Conservation (phyloP, 2,888 invertebrate genomes). For the Aelia acuminata region DNA sequence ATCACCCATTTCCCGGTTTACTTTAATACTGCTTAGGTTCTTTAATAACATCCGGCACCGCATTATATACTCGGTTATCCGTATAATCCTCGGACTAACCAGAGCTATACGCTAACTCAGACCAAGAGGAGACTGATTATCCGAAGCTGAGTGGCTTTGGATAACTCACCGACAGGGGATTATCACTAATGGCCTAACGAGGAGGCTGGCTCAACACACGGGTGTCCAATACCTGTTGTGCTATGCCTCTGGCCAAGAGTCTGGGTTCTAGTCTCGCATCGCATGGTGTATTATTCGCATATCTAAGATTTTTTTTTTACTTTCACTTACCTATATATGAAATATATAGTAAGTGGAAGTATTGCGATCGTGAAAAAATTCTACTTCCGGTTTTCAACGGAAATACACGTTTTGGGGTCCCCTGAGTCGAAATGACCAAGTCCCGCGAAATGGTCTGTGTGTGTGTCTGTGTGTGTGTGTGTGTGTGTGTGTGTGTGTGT, state of each 20-base stretch:
- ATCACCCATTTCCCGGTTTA: not conserved
- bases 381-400: no score
- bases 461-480: no score
- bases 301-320: no score
- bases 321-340: no score
- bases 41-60: not conserved
- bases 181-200: not conserved
- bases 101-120: no score
- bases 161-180: not conserved
- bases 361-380: no score
- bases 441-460: no score
- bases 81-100: not conserved
- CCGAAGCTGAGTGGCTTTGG: not conserved
- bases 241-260: not conserved
- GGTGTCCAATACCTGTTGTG: slow-evolving; percentile 36
- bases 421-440: no score
- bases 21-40: not conserved
- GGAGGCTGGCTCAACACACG: not conserved
- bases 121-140: not conserved
- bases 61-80: not conserved
- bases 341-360: no score
- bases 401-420: no score
- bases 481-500: no score
- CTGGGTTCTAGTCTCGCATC: slow-evolving; percentile 2
- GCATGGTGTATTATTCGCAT: no score